Base-by-base conservation (phyloP, 1,140 invertebrate genomes). In the Bombus confusus region DNA sequence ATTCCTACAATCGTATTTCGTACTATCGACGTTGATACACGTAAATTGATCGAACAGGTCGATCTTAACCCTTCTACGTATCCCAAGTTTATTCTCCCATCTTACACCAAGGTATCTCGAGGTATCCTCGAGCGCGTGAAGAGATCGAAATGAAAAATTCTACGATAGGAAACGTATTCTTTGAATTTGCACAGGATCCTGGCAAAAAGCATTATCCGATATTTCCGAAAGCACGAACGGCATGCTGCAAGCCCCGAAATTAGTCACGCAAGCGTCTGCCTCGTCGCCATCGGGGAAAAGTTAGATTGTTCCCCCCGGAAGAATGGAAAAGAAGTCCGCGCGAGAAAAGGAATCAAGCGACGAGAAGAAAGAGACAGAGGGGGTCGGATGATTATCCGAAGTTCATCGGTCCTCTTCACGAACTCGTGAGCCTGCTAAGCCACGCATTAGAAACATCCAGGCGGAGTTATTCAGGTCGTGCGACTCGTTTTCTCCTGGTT, bases 401-500 rank as follows among this genome's bases (percentile, higher is more conserved):
- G 87, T 91, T 91, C 89, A 91, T 91, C 86, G 84, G 86, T 86
- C 69, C 87, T 88, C 86, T 91, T 89, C 87, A 88, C 86, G 85
- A 88, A 87, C 91, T 86, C 84, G 84, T 80, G 85, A 89, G 88
- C 82, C 57, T 72, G 83, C 83, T 92, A 92, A 92, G 90, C 91
- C 86, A 69, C 87, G 82, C 89, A 93, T 93, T 92, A 92, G 90
- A 93, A 93, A 91, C 90, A 93, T 93, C 89, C 86, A 86, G 66
- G 87, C 91, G 83, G 73, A 90, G 92, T 92, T 91, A 92, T 93
- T 93, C 91, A 89, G 86, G 88, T 91, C 81, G 92, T 78, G 85
- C 80, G 86, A 88, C 89, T 91, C 85, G 81, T 90, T 90, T 84
- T 87, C 89, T 87, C 83, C 59, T 31, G 59, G 72, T 64, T 81